Percentiles rank a stretch among this genome's conserved stretches.
These are phyloP conservation scores for Protonibea diacanthus DNA, from an alignment of 2,797 vertebrate genomes.

Conservation along the genomic window DNA sequence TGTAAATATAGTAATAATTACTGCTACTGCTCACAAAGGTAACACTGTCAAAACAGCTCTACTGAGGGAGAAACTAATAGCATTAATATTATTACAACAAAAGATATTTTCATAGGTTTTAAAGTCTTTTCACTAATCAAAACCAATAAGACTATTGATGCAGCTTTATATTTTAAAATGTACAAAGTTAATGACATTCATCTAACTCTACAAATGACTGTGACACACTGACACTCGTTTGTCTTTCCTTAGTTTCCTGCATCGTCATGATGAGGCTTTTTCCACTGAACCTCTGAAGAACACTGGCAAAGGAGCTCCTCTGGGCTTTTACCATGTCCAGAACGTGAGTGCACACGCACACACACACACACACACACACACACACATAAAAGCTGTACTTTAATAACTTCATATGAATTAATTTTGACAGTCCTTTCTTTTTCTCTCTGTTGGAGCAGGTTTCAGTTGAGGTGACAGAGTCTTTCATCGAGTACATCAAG, in stretches of 20 bases:
- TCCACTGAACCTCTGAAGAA: slow-evolving; percentile 99
- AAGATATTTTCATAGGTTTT: neutral
- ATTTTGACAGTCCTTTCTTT: slow-evolving; percentile 18
- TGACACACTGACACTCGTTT: neutral
- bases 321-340: slow-evolving; percentile 98
- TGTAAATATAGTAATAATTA: neutral
- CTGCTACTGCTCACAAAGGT: neutral
- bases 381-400: neutral
- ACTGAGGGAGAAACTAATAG: neutral
- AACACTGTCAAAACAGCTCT: neutral
- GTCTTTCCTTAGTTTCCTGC: slow-evolving; percentile 90
- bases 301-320: slow-evolving; percentile 91
- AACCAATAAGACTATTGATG: neutral
- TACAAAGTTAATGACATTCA: neutral
- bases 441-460: slow-evolving; percentile 81
- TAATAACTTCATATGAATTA: neutral
- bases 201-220: neutral
- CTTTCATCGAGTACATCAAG: slow-evolving; percentile 97
- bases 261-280: slow-evolving; percentile 99
- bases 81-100: neutral
- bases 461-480: slow-evolving; percentile 97
- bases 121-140: neutral
- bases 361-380: slow-evolving; percentile 1
- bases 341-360: slow-evolving; percentile 87
- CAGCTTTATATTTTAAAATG: neutral